Conservation (phyloP, 2,797 vertebrate species). For the Psittacula echo region DNA sequence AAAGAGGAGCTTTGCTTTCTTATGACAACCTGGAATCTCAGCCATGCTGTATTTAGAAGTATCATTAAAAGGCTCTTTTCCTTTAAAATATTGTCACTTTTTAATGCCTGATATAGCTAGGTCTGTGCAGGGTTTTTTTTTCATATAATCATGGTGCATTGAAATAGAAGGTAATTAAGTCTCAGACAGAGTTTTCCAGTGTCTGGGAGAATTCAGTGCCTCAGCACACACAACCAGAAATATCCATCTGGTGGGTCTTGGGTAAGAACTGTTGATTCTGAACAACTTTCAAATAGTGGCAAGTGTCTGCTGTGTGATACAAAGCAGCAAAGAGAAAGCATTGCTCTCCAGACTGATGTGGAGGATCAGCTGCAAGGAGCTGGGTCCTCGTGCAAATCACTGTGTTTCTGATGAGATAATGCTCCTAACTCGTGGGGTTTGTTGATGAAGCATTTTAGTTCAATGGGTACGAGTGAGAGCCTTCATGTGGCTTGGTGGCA, state of each 20-base stretch:
- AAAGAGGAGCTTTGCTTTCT: not conserved
- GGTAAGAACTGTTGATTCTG: not conserved
- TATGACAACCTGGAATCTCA: not conserved
- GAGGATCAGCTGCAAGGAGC: not conserved
- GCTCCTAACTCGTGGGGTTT: not conserved
- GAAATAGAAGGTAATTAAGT: not conserved
- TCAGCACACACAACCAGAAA: not conserved
- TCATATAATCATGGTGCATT: not conserved
- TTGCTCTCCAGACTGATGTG: too few relatives aligned
- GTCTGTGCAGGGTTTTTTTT: not conserved
- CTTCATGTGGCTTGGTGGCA: not conserved
- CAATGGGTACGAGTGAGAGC: rapidly evolving
- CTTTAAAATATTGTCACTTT: not conserved
- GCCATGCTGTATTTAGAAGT: not conserved
- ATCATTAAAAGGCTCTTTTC: not conserved
- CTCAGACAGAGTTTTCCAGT: not conserved
- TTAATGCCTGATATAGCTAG: not conserved
- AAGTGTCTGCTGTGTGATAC: not conserved
- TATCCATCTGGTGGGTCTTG: not conserved
- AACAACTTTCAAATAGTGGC: not conserved
- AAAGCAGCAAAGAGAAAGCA: not conserved
- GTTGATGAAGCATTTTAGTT: not conserved
- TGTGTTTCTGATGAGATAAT: not conserved
- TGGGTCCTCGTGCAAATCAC: not conserved
- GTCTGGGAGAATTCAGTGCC: not conserved